These are phyloP conservation scores for Virgularia gustaviana DNA, from an alignment of 92 coral and sea anemone genomes.

Conservation along the genomic window DNA sequence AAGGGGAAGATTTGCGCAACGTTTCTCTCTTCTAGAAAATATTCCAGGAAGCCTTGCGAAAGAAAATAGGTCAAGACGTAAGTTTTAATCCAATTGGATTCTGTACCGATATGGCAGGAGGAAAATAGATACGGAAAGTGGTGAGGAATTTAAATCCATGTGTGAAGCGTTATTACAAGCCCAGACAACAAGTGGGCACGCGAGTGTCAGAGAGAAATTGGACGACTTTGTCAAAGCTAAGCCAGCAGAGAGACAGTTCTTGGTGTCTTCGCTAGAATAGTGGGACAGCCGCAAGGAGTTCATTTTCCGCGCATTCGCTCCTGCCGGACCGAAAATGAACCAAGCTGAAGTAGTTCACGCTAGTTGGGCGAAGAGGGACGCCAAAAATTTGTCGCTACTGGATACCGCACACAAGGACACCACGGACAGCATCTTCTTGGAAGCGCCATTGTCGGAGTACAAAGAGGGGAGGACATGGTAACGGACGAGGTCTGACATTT, in stretches of 20 bases:
- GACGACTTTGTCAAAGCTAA: neutral
- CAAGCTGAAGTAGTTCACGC: conserved; percentile 42
- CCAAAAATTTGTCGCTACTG: neutral
- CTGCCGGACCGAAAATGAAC: conserved; percentile 38
- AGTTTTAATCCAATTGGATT: conserved; percentile 28
- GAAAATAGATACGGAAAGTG: neutral
- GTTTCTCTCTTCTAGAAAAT: conserved; percentile 38
- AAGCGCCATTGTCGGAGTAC: conserved; percentile 8
- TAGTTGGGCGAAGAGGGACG: conserved; percentile 32
- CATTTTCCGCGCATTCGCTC: conserved; percentile 43
- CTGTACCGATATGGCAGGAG: conserved; percentile 41
- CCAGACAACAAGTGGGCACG: conserved; percentile 18
- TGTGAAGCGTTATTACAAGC: conserved; percentile 17
- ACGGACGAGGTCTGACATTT: neutral
- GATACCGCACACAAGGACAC: conserved; percentile 16
- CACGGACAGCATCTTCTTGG: neutral
- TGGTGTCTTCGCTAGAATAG: conserved; percentile 31
- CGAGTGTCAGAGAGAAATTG: neutral
- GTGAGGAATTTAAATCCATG: conserved; percentile 8
- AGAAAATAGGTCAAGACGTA: conserved; percentile 9
- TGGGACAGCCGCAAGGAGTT: conserved; percentile 39
- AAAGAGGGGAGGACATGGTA: neutral
- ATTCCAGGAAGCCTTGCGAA: conserved; percentile 33
- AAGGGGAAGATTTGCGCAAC: conserved; percentile 17
- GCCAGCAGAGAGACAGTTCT: conserved; percentile 3